Conservation (phyloP, 2,113 vertebrate species). For the Cariama cristata region DNA sequence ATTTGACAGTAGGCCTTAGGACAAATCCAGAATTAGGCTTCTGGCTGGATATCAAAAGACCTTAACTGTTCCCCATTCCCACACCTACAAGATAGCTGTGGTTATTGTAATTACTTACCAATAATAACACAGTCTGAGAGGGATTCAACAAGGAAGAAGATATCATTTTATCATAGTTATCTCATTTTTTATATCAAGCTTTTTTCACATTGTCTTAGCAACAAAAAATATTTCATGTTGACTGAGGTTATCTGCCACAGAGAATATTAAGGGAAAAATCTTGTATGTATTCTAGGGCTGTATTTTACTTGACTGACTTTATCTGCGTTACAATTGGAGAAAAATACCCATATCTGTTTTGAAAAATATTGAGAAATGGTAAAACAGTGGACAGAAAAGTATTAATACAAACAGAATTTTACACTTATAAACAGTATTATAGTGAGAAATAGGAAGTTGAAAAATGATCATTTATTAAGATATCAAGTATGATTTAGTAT, state of each 20-base stretch:
- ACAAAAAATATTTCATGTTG: background rate
- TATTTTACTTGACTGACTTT: background rate
- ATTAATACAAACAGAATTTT: background rate
- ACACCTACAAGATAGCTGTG: background rate
- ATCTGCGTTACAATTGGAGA: background rate
- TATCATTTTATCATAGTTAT: background rate
- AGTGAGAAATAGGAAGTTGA: background rate
- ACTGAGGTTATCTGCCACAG: background rate
- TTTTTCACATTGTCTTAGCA: background rate
- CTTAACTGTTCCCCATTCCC: background rate
- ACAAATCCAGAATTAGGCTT: background rate
- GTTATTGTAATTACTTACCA: background rate
- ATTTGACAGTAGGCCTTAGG: background rate
- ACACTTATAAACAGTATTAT: background rate
- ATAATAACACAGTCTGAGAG: background rate
- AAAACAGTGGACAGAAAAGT: background rate
- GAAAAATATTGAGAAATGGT: background rate
- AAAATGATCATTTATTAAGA: background rate
- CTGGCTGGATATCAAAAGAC: background rate
- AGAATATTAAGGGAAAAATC: background rate
- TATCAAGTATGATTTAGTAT: background rate
- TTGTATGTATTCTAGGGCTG: background rate
- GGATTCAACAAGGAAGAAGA: background rate
- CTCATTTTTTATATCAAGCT: background rate
- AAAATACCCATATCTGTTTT: background rate